phyloP scores from a whole-genome alignment of 2,797 vertebrate species.

The Epinephelus coioides region DNA sequence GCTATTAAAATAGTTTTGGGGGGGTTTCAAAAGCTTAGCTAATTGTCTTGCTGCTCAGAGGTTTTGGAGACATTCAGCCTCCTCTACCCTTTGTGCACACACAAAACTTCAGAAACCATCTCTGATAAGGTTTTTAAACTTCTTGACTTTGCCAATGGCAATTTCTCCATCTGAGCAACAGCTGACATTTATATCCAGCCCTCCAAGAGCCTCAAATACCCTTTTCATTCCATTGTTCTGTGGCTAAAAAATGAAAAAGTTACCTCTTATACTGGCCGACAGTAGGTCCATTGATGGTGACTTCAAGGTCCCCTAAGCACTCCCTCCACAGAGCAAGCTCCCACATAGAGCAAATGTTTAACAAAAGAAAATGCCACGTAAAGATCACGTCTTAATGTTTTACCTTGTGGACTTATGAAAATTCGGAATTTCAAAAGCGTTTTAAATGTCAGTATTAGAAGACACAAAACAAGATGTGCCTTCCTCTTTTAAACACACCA shows the following conservation, averaged over 20 bases:
- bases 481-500: constrained; percentile 21
- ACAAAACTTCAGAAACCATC: constrained; percentile 41
- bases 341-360: constrained; percentile 60
- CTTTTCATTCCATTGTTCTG: constrained; percentile 67
- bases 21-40: constrained; percentile 7
- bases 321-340: constrained; percentile 39
- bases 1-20: constrained; percentile 1
- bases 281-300: constrained; percentile 60
- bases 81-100: constrained; percentile 28
- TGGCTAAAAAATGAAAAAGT: constrained; percentile 49
- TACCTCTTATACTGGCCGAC: constrained; percentile 49
- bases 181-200: constrained; percentile 76
- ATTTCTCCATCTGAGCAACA: constrained; percentile 62
- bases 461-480: constrained; percentile 24
- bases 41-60: constrained; percentile 22
- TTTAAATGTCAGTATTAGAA: constrained; percentile 62
- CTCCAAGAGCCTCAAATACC: constrained; percentile 58
- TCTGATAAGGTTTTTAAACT: constrained; percentile 72
- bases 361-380: constrained; percentile 68
- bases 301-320: constrained; percentile 60
- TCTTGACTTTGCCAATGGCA: constrained; percentile 65
- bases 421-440: constrained; percentile 51
- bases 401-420: constrained; percentile 49
- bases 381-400: constrained; percentile 64
- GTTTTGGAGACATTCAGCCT: constrained; percentile 28